Conservation (phyloP, 2,113 vertebrate species). For the Ciconia stormi region DNA sequence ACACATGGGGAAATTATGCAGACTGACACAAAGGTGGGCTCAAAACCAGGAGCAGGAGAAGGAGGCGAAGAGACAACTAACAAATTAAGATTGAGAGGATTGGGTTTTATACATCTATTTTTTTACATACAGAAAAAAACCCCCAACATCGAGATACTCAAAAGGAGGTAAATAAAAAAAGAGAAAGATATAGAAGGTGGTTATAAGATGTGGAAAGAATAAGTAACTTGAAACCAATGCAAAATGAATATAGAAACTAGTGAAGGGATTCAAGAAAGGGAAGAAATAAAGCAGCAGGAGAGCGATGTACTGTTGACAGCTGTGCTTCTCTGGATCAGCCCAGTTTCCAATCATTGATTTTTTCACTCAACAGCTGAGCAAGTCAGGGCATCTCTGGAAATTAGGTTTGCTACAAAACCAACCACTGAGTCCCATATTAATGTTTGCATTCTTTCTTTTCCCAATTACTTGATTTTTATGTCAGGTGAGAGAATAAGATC, state of each 20-base stretch:
- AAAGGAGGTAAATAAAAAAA: neutral
- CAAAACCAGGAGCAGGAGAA: neutral
- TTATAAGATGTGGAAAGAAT: neutral
- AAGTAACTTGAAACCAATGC: neutral
- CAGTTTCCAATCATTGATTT: neutral
- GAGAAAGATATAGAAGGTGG: accelerated
- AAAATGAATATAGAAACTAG: neutral
- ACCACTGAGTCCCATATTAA: neutral
- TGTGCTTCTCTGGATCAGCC: neutral
- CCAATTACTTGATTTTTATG: neutral
- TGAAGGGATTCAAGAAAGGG: neutral
- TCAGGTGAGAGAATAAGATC: neutral
- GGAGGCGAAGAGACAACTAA: neutral
- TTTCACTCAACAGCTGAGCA: neutral
- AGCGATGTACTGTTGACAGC: neutral
- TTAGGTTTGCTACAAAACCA: neutral
- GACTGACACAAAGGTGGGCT: neutral
- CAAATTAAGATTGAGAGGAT: neutral
- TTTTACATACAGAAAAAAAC: neutral
- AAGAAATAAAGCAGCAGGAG: neutral
- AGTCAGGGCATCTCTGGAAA: neutral
- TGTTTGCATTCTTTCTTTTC: neutral
- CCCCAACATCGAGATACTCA: neutral
- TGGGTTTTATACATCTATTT: neutral
- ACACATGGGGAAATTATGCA: neutral